phyloP scores from a whole-genome alignment of 2,113 vertebrate species.

The Onychostruthus taczanowskii region DNA sequence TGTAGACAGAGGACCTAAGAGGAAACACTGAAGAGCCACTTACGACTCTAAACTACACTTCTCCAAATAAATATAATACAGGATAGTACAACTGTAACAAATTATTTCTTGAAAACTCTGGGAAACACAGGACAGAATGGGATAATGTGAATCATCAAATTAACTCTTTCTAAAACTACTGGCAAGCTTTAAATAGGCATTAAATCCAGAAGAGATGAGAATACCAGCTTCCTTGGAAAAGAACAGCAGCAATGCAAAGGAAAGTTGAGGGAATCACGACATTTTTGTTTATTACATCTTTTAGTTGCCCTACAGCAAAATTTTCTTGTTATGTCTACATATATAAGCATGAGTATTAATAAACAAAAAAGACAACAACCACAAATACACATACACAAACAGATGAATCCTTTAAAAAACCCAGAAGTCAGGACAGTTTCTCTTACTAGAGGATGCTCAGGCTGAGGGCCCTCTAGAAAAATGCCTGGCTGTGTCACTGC shows the following conservation, averaged over 20 bases:
- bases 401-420: background rate
- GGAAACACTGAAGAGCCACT: background rate
- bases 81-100: background rate
- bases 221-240: background rate
- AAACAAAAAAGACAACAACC: background rate
- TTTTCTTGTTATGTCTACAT: background rate
- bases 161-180: constrained; percentile 20
- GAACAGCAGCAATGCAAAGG: background rate
- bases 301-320: background rate
- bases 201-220: background rate
- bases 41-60: background rate
- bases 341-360: background rate
- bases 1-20: background rate
- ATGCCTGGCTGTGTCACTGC: background rate
- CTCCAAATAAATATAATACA: constrained; percentile 8
- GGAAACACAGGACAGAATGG: background rate
- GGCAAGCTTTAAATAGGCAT: constrained; percentile 21
- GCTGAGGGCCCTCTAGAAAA: background rate
- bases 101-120: constrained; percentile 27
- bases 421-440: background rate
- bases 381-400: background rate
- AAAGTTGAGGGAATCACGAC: background rate
- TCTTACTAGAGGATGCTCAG: background rate
- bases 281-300: background rate
- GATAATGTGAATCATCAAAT: constrained; percentile 34